A percentile compares a stretch with the other conserved stretches of the same genome.
These are phyloP conservation scores for Campylorhamphus procurvoides DNA, from an alignment of 2,113 vertebrate species.

Conservation along the genomic window DNA sequence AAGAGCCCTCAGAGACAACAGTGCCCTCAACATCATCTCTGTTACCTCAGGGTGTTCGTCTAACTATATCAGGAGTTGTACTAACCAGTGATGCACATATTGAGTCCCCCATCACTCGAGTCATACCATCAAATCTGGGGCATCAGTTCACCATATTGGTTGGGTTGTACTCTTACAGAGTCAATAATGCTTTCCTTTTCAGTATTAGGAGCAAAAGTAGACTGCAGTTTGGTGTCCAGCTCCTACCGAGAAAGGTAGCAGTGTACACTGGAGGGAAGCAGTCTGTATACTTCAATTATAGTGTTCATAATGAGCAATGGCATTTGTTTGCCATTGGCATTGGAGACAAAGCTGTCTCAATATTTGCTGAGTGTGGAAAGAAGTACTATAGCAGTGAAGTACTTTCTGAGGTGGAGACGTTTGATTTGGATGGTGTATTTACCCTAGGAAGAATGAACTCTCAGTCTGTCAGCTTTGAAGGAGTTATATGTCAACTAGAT, in stretches of 20 bases:
- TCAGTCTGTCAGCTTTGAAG: slow-evolving; percentile 86
- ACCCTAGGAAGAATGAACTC: slow-evolving; percentile 90
- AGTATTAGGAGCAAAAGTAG: slow-evolving; percentile 85
- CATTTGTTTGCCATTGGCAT: slow-evolving; percentile 87
- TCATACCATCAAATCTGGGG: slow-evolving; percentile 79
- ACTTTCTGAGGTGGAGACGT: slow-evolving; percentile 73
- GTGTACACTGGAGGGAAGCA: slow-evolving; percentile 86
- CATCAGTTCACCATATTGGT: slow-evolving; percentile 86
- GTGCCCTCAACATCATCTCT: slow-evolving; percentile 59
- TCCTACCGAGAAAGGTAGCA: slow-evolving; percentile 85
- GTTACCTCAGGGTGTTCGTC: slow-evolving; percentile 72
- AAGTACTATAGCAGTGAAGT: slow-evolving; percentile 79
- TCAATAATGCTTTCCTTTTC: slow-evolving; percentile 94
- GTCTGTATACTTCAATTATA: slow-evolving; percentile 84
- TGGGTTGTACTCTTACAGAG: slow-evolving; percentile 85
- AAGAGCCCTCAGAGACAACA: slow-evolving; percentile 58
- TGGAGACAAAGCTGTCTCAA: slow-evolving; percentile 77
- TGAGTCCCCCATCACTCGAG: slow-evolving; percentile 76
- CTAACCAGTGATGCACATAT: slow-evolving; percentile 77
- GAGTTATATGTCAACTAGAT: slow-evolving; percentile 91
- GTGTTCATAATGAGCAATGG: slow-evolving; percentile 86
- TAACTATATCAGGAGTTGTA: slow-evolving; percentile 79
- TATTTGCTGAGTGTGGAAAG: slow-evolving; percentile 85
- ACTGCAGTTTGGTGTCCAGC: slow-evolving; percentile 90
- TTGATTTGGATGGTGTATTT: slow-evolving; percentile 80